phyloP scores from a whole-genome alignment of 2,888 invertebrate species.

The Tetranychus truncatus region DNA sequence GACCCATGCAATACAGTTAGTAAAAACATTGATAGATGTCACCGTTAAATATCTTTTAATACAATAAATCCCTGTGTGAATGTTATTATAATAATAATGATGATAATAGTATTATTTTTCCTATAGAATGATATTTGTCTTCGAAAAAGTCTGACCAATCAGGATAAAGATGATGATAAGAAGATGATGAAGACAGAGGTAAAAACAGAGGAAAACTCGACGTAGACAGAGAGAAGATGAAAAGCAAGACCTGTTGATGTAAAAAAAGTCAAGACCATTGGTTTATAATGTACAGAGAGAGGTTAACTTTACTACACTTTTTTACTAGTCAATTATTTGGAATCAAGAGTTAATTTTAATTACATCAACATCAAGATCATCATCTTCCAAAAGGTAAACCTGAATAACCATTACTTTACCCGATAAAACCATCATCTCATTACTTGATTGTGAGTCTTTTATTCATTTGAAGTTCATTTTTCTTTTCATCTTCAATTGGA shows the following conservation, averaged over 20 bases:
- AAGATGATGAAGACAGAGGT: background rate
- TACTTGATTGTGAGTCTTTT: no score
- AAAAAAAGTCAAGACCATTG: background rate
- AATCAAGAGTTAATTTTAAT: no score
- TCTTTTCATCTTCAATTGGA: background rate
- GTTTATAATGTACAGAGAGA: background rate
- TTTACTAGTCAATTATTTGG: no score
- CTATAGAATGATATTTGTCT: background rate
- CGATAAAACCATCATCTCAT: no score
- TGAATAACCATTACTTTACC: no score
- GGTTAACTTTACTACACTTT: no score
- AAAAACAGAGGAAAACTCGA: background rate
- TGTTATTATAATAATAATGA: background rate
- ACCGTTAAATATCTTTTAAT: background rate
- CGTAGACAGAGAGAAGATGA: background rate
- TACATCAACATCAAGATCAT: no score
- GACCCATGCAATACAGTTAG: background rate
- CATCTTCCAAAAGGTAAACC: no score
- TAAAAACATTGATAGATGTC: background rate
- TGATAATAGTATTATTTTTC: background rate
- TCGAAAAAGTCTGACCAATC: background rate
- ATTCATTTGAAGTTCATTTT: background rate
- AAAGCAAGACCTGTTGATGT: background rate
- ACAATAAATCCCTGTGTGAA: background rate
- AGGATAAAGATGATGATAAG: background rate